Evolutionary conservation across 64 coral and sea anemone species (phyloP).

Genomic region (Platygyra sinensis): DNA sequence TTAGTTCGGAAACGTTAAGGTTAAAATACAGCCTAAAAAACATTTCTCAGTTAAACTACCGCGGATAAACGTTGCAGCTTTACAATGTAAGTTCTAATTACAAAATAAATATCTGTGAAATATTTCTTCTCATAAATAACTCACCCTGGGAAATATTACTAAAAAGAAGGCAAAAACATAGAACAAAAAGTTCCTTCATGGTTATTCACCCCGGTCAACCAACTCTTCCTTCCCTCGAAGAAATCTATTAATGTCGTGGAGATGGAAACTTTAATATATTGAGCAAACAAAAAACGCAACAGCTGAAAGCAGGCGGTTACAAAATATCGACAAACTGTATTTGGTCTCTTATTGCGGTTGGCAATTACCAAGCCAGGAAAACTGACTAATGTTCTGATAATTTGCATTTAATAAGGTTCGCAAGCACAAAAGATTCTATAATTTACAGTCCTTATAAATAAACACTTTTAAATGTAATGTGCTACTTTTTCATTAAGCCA

Average conservation of each 20-base stretch:
- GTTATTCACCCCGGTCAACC: neutral
- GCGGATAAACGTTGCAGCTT: too few species aligned
- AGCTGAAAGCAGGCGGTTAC: neutral
- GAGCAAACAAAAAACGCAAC: neutral
- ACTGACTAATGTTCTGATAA: constrained; percentile 2
- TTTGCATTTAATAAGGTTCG: constrained; percentile 5
- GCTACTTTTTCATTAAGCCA: constrained; percentile 22
- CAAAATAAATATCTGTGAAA: neutral
- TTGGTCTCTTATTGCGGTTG: neutral
- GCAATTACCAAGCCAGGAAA: constrained; percentile 1
- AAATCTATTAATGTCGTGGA: neutral
- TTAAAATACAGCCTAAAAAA: too few species aligned
- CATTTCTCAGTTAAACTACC: too few species aligned
- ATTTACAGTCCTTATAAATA: neutral
- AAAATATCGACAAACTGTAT: neutral
- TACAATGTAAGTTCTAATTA: too few species aligned
- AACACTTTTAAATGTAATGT: neutral
- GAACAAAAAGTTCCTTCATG: neutral
- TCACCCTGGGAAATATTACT: neutral
- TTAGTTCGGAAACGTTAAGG: too few species aligned
- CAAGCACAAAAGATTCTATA: neutral
- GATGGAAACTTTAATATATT: neutral
- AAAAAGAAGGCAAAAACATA: neutral
- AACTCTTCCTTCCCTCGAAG: neutral
- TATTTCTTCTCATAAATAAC: neutral